These are phyloP conservation scores for Sphenodon punctatus DNA, from an alignment of 2,797 vertebrate genomes.

Conservation along the genomic window DNA sequence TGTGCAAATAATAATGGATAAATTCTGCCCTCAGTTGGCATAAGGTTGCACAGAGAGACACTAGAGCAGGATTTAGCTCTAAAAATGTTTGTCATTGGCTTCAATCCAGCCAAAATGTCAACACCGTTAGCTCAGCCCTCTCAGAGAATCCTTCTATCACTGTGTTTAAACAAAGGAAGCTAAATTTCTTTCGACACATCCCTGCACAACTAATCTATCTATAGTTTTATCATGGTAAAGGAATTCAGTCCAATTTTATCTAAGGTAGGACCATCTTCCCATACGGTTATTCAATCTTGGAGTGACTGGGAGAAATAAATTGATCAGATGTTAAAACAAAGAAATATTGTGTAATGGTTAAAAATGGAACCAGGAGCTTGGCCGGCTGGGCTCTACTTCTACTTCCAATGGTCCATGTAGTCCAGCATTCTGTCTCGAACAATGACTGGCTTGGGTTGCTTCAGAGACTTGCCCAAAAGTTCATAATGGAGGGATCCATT, in stretches of 20 bases:
- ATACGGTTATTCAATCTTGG: constrained; percentile 4
- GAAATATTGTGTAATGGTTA: background rate
- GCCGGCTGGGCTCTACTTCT: too few relatives aligned
- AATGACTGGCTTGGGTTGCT: too few relatives aligned
- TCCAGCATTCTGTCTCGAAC: too few relatives aligned
- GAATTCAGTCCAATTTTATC: background rate
- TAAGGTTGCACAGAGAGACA: constrained; percentile 35
- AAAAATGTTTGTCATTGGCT: too few relatives aligned
- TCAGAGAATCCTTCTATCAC: constrained; percentile 6
- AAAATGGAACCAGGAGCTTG: background rate
- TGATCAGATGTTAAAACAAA: constrained; percentile 46
- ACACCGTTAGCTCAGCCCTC: background rate
- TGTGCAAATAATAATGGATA: background rate
- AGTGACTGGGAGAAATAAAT: constrained; percentile 47
- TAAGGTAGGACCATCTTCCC: constrained; percentile 4
- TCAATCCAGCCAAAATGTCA: too few relatives aligned
- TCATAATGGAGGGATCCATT: too few relatives aligned
- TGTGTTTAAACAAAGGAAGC: constrained; percentile 29
- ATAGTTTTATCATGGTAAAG: background rate
- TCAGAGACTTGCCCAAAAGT: too few relatives aligned
- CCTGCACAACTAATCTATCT: background rate
- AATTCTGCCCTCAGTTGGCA: constrained; percentile 19
- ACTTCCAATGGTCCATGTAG: too few relatives aligned
- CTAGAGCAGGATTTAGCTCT: background rate
- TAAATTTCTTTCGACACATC: background rate